Evolutionary conservation across 2,113 vertebrate species (phyloP), one percentile per base, ranked within the genome.

Genomic region (Corythornis cristatus): DNA sequence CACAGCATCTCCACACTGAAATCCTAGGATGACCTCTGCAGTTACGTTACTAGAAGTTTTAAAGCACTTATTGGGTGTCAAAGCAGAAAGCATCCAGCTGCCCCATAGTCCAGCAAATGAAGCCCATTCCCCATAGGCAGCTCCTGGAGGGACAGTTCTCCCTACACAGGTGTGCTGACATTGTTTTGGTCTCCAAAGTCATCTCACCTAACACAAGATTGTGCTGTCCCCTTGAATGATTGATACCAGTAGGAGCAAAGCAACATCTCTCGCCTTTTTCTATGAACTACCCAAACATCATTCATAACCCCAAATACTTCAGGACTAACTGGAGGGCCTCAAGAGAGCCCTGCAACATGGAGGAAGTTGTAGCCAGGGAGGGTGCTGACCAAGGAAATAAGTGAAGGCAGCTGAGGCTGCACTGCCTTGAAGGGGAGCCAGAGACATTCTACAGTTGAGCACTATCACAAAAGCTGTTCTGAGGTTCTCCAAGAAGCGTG

Each of bases 241-340:
- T 48, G 22, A 21, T 9, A 37, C 28, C 0, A 0, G n/a, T 5
- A 17, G 13, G 37, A 90, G 23, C 21, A 83, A 29, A 76, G 28
- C 33, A 68, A 80, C 28, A 51, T 20, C 11, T 68, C 35, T 76
- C 37, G 78, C 14, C n/a, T 50, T 57, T 45, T 74, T 46, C 42
- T 29, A 35, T 13, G 35, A 74, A 15, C 42, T 20, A 45, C 46
- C 23, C 56, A 82, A 91, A 54, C 45, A 16, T 71, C 1, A 1
- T 35, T 40, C 28, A 31, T 40, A 72, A 83, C 17, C 6, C 17
- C 25, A 71, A 3, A 78, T 8, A 73, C 5, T 46, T 68, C 20
- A 31, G 12, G 22, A 28, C 46, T n/a, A 75, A 42, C 12, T 8
- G 0, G 5, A 83, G 20, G 20, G 29, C 19, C 33, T 54, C 1